A percentile compares a stretch with the other conserved stretches of the same genome.
phyloP scores from a whole-genome alignment of 2,888 invertebrate genomes.

The Branchellion lobata region DNA sequence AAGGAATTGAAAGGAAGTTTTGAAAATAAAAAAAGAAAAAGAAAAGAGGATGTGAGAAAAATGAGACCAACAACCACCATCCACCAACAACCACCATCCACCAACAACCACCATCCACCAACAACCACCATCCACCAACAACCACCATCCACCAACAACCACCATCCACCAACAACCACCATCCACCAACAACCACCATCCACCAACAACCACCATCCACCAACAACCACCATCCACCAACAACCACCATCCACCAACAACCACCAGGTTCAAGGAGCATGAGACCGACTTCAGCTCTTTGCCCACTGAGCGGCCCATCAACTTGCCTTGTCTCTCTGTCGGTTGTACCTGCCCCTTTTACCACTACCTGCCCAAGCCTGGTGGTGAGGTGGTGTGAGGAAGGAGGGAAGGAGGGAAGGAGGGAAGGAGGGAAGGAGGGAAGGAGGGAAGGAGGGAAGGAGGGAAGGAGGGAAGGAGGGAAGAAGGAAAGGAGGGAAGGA shows the following conservation, averaged over 20 bases:
- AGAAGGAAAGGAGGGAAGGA: neutral
- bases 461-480: neutral
- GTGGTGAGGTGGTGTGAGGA: neutral
- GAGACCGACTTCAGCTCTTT: conserved; percentile 55
- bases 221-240: too few relatives aligned
- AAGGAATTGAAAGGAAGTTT: too few relatives aligned
- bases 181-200: too few relatives aligned
- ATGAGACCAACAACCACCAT: too few relatives aligned
- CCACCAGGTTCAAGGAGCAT: conserved; percentile 54
- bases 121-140: too few relatives aligned
- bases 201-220: too few relatives aligned
- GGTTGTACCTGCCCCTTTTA: conserved; percentile 59
- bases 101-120: too few relatives aligned
- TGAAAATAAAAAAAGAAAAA: too few relatives aligned
- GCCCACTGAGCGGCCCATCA: conserved; percentile 53
- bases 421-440: neutral
- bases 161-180: too few relatives aligned
- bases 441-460: neutral
- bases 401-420: neutral
- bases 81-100: too few relatives aligned
- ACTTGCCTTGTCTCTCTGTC: conserved; percentile 52
- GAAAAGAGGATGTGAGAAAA: too few relatives aligned
- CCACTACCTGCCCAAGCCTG: conserved; percentile 58
- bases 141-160: too few relatives aligned
- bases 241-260: neutral